Conservation (phyloP, 2,888 invertebrate genomes). For the Dryobota labecula region DNA sequence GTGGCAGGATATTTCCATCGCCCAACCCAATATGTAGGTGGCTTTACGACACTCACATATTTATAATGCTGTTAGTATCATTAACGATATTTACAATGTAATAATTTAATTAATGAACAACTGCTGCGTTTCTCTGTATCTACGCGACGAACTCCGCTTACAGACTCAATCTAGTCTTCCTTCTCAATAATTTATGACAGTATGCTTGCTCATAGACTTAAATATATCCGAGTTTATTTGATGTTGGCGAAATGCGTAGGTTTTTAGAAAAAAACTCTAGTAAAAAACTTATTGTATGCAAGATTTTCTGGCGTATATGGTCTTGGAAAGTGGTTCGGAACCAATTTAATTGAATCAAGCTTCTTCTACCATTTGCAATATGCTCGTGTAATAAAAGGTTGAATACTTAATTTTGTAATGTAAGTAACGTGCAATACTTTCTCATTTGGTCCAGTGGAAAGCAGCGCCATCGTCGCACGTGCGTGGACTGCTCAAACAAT, state of each 20-base stretch:
- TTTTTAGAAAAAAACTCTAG: conserved; percentile 23
- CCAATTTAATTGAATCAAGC: conserved; percentile 1
- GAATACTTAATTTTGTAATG: conserved; percentile 38
- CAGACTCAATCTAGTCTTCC: conserved; percentile 33
- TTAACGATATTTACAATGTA: conserved; percentile 66
- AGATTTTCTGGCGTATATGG: conserved; percentile 7
- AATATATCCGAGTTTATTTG: conserved; percentile 53
- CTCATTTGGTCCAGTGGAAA: conserved; percentile 70
- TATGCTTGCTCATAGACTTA: conserved; percentile 46
- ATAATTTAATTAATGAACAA: conserved; percentile 65
- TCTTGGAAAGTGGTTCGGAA: not conserved
- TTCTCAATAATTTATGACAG: conserved; percentile 39
- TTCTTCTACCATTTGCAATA: not conserved
- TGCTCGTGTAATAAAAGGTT: conserved; percentile 20
- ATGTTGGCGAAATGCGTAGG: conserved; percentile 49
- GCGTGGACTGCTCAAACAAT: conserved; percentile 66
- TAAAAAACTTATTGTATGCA: conserved; percentile 2
- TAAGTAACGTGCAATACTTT: conserved; percentile 57
- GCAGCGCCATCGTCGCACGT: conserved; percentile 68
- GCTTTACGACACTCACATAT: conserved; percentile 70
- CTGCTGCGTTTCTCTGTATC: conserved; percentile 37
- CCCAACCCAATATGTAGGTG: conserved; percentile 73
- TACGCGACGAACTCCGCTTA: conserved; percentile 23
- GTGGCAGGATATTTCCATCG: conserved; percentile 77
- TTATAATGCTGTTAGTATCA: conserved; percentile 67